Base-by-base conservation (phyloP, 30 jellyfish, hydroid and myxozoan genomes). In the Pelagia noctiluca region DNA sequence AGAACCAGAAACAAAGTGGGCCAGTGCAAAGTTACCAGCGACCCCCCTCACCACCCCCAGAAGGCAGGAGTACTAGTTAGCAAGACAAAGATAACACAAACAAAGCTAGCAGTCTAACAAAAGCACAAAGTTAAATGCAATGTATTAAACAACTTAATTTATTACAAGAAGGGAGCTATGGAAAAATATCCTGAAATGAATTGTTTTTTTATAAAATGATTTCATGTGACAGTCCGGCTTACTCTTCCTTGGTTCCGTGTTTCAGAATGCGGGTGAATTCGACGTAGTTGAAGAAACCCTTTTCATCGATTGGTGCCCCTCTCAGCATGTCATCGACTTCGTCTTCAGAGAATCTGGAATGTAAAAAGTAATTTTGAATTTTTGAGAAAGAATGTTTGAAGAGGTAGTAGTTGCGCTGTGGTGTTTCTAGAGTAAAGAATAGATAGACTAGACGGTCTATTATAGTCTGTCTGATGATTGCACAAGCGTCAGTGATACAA, bases 211-310 rank as follows among this genome's bases (percentile, higher is more conserved):
- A 82, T 57, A 61, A 66, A 52, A 71, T 69, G 75, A 47, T 71
- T 31, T 72, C 2, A 7, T 48, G 61, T 60, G 50, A 49, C 25
- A 82, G 29, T 50, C 75, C 82, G 35, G 61, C 63, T 78, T 73
- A 90, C 80, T 95, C 99, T 61, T 95, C 99, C 63, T 89, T 95
- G 93, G 97, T 74, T 42, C 99, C 99, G 71, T 95, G 99, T 72
- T 88, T 95, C 82, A 95, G 78, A 68, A 95, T 89, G 76, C 97
- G 91, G 35, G 99, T 90, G 86, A 88, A 95, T 84, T 95, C 99
- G 19, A 90, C 93, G 72, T 95, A 95, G 74, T 95, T 89, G 92
- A 95, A 88, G 63, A 65, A 78, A 86, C 99, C 99, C 37, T 88
- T 76, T 16, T 53, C 66, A 63, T 95, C 97, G 49, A 88, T 77